phyloP scores from a whole-genome alignment of 2,888 invertebrate species.

The Drosophila mercatorum region DNA sequence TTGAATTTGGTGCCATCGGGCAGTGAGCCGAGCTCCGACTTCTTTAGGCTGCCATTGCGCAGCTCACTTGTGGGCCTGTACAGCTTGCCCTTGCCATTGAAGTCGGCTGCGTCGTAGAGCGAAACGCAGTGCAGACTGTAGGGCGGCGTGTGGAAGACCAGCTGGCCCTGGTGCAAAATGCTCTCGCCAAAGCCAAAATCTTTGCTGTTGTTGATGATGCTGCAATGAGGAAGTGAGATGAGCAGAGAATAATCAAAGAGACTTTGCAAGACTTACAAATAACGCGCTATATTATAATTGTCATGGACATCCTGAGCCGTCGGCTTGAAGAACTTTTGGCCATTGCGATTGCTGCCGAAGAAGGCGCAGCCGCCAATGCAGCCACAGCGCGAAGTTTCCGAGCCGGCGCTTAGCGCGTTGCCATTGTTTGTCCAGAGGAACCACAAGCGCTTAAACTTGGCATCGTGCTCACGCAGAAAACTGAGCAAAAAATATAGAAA shows the following conservation, averaged over 20 bases:
- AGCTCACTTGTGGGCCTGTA: conserved; percentile 81
- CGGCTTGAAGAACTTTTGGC: conserved; percentile 94
- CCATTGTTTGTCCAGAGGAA: conserved; percentile 92
- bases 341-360: conserved; percentile 96
- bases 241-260: not conserved
- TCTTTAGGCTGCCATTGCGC: conserved; percentile 82
- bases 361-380: conserved; percentile 98
- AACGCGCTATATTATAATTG: conserved; percentile 91
- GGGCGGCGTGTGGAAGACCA: conserved; percentile 96
- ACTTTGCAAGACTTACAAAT: conserved; percentile 77
- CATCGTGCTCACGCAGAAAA: conserved; percentile 93
- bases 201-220: conserved; percentile 90
- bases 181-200: conserved; percentile 98
- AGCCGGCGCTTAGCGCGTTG: conserved; percentile 85
- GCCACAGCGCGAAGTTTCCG: conserved; percentile 92
- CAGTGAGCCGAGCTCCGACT: conserved; percentile 75
- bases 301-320: conserved; percentile 91
- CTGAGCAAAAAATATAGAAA: conserved; percentile 60
- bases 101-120: conserved; percentile 88
- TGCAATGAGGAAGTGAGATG: conserved; percentile 68
- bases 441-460: conserved; percentile 94
- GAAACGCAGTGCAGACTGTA: conserved; percentile 92
- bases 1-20: conserved; percentile 80
- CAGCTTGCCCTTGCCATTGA: conserved; percentile 83
- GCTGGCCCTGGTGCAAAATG: conserved; percentile 92